phyloP scores from a whole-genome alignment of 1,140 invertebrate genomes.

The Himalopsyche phryganea region DNA sequence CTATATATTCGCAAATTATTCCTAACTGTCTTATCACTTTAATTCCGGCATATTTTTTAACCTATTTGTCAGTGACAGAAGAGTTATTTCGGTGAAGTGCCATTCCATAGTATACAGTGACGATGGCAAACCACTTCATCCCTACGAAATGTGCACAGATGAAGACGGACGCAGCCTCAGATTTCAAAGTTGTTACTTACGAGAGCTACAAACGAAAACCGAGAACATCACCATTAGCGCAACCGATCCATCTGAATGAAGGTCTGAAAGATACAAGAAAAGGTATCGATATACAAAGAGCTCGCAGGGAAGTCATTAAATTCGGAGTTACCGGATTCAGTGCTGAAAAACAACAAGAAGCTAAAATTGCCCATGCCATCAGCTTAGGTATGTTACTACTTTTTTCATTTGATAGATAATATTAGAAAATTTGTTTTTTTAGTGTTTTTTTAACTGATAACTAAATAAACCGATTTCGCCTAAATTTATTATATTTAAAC shows the following conservation, averaged over 20 bases:
- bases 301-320: conserved; percentile 61
- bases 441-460: neutral
- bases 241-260: neutral
- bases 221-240: neutral
- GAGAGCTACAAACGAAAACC: conserved; percentile 10
- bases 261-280: conserved; percentile 14
- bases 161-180: conserved; percentile 10
- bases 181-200: conserved; percentile 12
- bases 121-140: conserved; percentile 10
- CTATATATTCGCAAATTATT: too few species aligned
- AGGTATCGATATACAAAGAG: conserved; percentile 55
- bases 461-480: neutral
- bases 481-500: neutral
- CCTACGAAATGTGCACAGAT: conserved; percentile 9
- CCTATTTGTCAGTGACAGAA: too few species aligned
- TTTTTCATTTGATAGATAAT: neutral
- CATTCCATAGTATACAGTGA: too few species aligned
- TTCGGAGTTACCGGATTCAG: conserved; percentile 62
- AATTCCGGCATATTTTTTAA: too few species aligned
- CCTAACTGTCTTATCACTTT: too few species aligned
- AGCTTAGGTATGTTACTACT: conserved; percentile 49
- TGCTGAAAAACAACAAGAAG: conserved; percentile 53
- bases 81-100: too few species aligned
- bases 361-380: conserved; percentile 57
- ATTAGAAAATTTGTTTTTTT: neutral